Base-by-base conservation (phyloP, 2,113 vertebrate genomes). In the Mandrillus leucophaeus region DNA sequence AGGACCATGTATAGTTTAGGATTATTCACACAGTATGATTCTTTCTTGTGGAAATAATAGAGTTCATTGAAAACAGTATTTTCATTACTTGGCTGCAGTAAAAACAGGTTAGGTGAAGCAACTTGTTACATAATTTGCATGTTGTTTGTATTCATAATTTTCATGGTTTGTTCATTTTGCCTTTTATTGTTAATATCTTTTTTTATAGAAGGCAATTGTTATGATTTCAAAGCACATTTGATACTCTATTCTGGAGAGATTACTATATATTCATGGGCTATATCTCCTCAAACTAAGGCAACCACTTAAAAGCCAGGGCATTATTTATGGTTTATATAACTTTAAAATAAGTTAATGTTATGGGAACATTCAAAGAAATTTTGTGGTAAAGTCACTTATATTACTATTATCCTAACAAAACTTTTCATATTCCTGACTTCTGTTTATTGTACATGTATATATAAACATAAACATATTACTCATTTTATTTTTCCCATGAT, bases 101-200 rank as follows among this genome's bases (percentile, higher is more conserved):
- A 90, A 94, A 90, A 50, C 57, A 95, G 32, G 8, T 81, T 87
- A 72, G 27, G 27, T 40, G 6, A 96, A 97, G 20, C 40, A 86
- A 52, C 20, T 85, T 20, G 66, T 45, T 76, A 82, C 66, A n/a
- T 52, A 68, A 79, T 96, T 92, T 93, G 40, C 0, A 93, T 88
- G 48, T 76, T 8, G 59, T 95, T 94, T 88, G 3, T 90, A 88
- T 50, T 88, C 88, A 76, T 80, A 83, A n/a, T 83, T 95, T 90
- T 96, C 38, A 22, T 79, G 20, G 83, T 93, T 45, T 50, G 48
- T 88, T 84, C 45, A 8, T 68, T 89, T 89, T 80, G 2, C 43
- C 86, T 80, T 96, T 97, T 73, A 86, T 94, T 89, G 30, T 80
- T 88, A 66, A 57, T 89, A 75, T 81, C 8, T 76, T 76, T 27